A percentile compares a stretch with the other conserved stretches of the same genome.
Conservation (phyloP, 2,797 vertebrate genomes). For the Anguilla anguilla region DNA sequence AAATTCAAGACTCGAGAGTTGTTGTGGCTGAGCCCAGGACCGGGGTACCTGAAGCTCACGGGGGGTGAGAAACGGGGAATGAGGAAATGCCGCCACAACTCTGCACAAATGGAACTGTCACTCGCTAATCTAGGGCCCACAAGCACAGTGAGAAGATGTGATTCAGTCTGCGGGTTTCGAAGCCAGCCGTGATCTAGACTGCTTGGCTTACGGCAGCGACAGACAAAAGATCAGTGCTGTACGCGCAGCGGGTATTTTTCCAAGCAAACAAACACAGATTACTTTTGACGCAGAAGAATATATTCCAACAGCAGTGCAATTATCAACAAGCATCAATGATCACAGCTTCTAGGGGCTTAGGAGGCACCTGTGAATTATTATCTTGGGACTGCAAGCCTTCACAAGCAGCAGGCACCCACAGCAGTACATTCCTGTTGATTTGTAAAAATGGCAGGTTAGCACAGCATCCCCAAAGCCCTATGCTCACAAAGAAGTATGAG, state of each 20-base stretch:
- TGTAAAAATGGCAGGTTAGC: not conserved
- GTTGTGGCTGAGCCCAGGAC: not conserved
- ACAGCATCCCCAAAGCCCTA: not conserved
- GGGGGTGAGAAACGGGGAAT: not conserved
- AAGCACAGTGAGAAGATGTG: not conserved
- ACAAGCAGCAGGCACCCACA: slow-evolving; percentile 1
- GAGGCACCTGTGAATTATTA: slow-evolving; percentile 40
- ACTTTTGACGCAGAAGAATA: slow-evolving; percentile 15
- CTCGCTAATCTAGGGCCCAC: too few species aligned
- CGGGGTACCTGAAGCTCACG: not conserved
- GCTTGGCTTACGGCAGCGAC: not conserved
- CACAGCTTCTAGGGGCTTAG: slow-evolving; percentile 19
- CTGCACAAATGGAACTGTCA: not conserved
- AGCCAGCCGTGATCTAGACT: not conserved
- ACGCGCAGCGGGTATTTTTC: not conserved
- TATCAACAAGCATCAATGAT: slow-evolving; percentile 38
- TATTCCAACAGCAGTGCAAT: slow-evolving; percentile 20
- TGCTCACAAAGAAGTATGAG: not conserved
- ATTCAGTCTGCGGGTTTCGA: not conserved
- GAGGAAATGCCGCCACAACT: too few species aligned
- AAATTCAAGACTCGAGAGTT: not conserved
- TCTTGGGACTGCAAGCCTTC: not conserved
- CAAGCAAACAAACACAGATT: not conserved
- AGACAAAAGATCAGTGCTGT: not conserved
- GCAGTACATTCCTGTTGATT: not conserved